Evolutionary conservation across 2,888 invertebrate genomes (phyloP).

Genomic region (Heterodera filipjevi): DNA sequence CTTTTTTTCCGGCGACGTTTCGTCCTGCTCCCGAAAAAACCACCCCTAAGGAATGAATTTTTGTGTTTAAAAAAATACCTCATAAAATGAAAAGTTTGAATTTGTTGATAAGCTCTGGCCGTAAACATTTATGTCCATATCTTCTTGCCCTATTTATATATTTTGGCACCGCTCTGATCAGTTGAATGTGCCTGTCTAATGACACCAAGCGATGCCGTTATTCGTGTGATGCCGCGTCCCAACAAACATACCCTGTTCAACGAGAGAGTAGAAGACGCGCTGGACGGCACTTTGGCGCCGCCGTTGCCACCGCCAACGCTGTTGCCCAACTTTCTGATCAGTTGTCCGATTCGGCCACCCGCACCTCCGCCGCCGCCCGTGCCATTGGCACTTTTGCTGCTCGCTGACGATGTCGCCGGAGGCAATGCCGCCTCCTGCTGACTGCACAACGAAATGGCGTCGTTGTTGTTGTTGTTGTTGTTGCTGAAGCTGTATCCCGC

Average conservation of each 20-base stretch:
- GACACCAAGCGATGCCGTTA: too few relatives aligned
- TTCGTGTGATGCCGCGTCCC: background rate
- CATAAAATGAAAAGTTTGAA: too few relatives aligned
- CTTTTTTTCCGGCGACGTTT: too few relatives aligned
- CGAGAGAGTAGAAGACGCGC: conserved; percentile 58
- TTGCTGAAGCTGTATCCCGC: background rate
- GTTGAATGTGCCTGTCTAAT: too few relatives aligned
- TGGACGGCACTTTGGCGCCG: conserved; percentile 45
- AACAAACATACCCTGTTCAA: conserved; percentile 59
- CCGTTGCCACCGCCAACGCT: conserved; percentile 12
- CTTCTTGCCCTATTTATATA: too few relatives aligned
- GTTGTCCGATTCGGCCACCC: conserved; percentile 55
- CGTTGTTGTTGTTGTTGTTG: background rate
- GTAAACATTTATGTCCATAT: too few relatives aligned
- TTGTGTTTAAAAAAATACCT: too few relatives aligned
- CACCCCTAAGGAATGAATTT: too few relatives aligned
- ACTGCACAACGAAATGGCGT: conserved; percentile 15
- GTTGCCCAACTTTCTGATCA: conserved; percentile 58
- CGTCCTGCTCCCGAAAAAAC: too few relatives aligned
- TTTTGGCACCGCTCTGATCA: too few relatives aligned
- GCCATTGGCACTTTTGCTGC: background rate
- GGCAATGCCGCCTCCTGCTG: background rate
- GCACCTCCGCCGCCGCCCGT: conserved; percentile 18
- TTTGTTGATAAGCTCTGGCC: too few relatives aligned
- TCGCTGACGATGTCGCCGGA: background rate